phyloP scores from a whole-genome alignment of 2,113 vertebrate genomes.

The Ibidorhyncha struthersii region DNA sequence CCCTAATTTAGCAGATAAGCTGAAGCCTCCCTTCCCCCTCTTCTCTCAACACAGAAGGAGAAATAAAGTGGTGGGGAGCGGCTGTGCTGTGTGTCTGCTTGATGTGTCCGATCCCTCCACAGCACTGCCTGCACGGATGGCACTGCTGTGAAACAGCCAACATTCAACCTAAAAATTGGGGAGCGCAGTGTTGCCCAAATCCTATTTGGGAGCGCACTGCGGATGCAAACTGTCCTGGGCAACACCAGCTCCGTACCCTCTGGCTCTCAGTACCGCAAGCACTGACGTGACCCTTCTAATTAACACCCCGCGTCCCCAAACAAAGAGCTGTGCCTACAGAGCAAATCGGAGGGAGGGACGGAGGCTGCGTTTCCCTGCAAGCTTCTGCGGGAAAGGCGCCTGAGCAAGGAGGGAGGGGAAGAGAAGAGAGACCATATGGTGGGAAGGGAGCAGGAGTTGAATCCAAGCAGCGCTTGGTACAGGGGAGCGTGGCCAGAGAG shows the following conservation, averaged over 20 bases:
- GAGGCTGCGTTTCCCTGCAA: not conserved
- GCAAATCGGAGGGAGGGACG: not conserved
- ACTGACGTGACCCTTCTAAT: not conserved
- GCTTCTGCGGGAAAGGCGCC: not conserved
- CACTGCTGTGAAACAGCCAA: not conserved
- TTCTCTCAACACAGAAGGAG: not conserved
- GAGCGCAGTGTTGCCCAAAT: not conserved
- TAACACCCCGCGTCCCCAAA: not conserved
- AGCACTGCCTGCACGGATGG: not conserved
- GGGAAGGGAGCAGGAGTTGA: not conserved
- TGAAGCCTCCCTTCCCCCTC: not conserved
- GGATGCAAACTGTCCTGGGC: not conserved
- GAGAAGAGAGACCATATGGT: not conserved
- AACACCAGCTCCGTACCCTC: not conserved
- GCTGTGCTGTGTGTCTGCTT: rapidly evolving
- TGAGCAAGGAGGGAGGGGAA: not conserved
- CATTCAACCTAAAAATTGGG: not conserved
- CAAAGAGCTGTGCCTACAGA: not conserved
- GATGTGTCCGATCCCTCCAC: not conserved
- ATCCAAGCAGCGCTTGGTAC: not conserved
- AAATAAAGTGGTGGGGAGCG: not conserved
- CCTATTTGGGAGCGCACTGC: not conserved
- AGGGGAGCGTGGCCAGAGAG: not conserved
- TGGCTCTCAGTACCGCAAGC: not conserved
- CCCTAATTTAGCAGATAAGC: slow-evolving; percentile 22